Percentiles rank a stretch among this genome's conserved stretches.
Conservation (phyloP, 1,140 invertebrate species). For the Formica selysi region DNA sequence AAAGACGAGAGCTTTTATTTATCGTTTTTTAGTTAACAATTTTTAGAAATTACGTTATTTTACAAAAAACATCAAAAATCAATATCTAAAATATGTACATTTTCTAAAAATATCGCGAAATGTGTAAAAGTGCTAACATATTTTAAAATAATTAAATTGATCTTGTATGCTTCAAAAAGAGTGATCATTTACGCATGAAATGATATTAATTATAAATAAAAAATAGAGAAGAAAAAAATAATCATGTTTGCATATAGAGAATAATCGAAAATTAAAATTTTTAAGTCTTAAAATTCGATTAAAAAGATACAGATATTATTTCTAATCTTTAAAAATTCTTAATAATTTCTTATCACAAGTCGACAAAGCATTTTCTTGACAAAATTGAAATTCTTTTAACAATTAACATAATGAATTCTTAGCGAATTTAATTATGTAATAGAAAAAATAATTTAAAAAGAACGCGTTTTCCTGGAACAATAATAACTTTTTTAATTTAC, state of each 20-base stretch:
- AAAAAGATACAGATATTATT: not conserved
- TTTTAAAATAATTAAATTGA: too few relatives aligned
- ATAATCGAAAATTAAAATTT: not conserved
- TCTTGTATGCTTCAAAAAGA: too few relatives aligned
- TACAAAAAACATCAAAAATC: too few relatives aligned
- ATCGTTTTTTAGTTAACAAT: too few relatives aligned
- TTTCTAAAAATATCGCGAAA: too few relatives aligned
- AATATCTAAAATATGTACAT: too few relatives aligned
- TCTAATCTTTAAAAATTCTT: conserved; percentile 5
- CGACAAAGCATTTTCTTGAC: not conserved
- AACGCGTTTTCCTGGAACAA: not conserved
- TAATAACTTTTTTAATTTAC: conserved; percentile 44
- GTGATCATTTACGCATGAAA: too few relatives aligned
- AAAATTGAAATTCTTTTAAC: conserved; percentile 2
- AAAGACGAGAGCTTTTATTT: too few relatives aligned
- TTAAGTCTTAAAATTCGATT: not conserved
- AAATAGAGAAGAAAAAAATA: not conserved
- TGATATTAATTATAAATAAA: not conserved
- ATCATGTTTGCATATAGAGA: not conserved
- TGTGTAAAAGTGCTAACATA: too few relatives aligned
- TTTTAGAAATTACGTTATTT: too few relatives aligned
- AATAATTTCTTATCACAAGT: conserved; percentile 8
- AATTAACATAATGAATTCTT: conserved; percentile 23
- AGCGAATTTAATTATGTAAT: not conserved
- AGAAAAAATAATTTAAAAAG: not conserved